Evolutionary conservation across 2,797 vertebrate genomes (phyloP).

Genomic region (Sylvilagus floridanus): DNA sequence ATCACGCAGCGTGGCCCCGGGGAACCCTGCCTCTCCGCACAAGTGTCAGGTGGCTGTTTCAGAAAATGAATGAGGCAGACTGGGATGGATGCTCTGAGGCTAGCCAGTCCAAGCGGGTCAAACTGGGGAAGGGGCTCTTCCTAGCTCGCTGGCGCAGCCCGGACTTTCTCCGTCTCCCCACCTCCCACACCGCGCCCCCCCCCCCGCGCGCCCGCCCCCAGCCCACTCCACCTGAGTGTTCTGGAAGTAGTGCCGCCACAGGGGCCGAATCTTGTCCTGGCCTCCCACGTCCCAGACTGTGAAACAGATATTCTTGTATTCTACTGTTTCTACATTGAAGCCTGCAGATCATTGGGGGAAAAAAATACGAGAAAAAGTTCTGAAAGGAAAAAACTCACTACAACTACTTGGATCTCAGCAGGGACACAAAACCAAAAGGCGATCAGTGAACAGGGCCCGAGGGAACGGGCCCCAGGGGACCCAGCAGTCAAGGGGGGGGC

Average conservation of each 20-base stretch:
- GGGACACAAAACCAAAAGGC: conserved; percentile 35
- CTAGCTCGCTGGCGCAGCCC: not conserved
- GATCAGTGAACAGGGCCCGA: not conserved
- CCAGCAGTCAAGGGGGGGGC: not conserved
- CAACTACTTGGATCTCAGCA: conserved; percentile 3
- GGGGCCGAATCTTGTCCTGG: conserved; percentile 94
- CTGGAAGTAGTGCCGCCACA: conserved; percentile 95
- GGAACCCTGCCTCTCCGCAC: conserved; percentile 19
- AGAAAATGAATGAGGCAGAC: not conserved
- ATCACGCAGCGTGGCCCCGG: not conserved
- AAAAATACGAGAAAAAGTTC: not conserved
- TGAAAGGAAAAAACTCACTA: conserved; percentile 47
- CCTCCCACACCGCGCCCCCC: not conserved
- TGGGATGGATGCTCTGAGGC: not conserved
- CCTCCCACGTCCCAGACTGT: conserved; percentile 95
- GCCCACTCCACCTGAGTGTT: conserved; percentile 91
- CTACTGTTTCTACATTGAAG: conserved; percentile 94
- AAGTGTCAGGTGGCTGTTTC: not conserved
- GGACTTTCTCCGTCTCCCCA: not conserved
- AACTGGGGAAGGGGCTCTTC: not conserved
- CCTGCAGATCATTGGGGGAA: conserved; percentile 83
- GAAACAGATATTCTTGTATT: conserved; percentile 95
- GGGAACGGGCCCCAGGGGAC: not conserved
- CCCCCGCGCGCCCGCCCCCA: too few relatives aligned
- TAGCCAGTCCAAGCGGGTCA: not conserved